Conservation (phyloP, 2,888 invertebrate genomes). For the Neuroscelio doddi region DNA sequence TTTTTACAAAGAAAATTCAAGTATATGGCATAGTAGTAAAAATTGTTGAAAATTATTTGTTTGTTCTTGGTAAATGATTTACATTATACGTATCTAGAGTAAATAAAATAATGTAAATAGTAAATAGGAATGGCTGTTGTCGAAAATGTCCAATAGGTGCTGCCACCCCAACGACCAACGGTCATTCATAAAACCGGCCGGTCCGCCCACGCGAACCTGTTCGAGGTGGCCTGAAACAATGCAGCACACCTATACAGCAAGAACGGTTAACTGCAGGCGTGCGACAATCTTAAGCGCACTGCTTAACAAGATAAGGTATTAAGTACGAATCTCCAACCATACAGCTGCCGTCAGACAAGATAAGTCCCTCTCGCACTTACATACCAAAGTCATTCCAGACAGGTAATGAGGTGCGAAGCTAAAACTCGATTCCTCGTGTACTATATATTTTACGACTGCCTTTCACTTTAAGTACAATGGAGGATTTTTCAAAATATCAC, state of each 20-base stretch:
- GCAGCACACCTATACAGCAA: conserved; percentile 47
- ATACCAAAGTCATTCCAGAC: conserved; percentile 36
- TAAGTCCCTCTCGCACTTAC: conserved; percentile 52
- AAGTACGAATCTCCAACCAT: conserved; percentile 62
- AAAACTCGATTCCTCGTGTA: conserved; percentile 34
- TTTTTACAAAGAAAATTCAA: too few relatives aligned
- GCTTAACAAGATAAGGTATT: conserved; percentile 69
- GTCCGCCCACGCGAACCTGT: conserved; percentile 60
- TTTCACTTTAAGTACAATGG: conserved; percentile 28
- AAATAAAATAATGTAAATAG: too few relatives aligned
- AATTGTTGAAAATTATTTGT: too few relatives aligned
- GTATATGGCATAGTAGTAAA: too few relatives aligned
- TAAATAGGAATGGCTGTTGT: too few relatives aligned
- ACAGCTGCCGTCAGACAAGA: conserved; percentile 60
- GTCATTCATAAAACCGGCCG: conserved; percentile 56
- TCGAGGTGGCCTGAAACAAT: conserved; percentile 52
- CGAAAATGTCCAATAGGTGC: too few relatives aligned
- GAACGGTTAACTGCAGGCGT: conserved; percentile 51
- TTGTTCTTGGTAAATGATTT: too few relatives aligned
- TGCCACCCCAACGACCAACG: conserved; percentile 45
- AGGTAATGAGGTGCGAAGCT: conserved; percentile 46
- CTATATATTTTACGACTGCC: conserved; percentile 22
- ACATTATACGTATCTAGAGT: too few relatives aligned
- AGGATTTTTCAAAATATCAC: conserved; percentile 16
- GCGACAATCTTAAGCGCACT: conserved; percentile 67